Conservation (phyloP, 2,797 vertebrate genomes). For the Chiroxiphia lanceolata region DNA sequence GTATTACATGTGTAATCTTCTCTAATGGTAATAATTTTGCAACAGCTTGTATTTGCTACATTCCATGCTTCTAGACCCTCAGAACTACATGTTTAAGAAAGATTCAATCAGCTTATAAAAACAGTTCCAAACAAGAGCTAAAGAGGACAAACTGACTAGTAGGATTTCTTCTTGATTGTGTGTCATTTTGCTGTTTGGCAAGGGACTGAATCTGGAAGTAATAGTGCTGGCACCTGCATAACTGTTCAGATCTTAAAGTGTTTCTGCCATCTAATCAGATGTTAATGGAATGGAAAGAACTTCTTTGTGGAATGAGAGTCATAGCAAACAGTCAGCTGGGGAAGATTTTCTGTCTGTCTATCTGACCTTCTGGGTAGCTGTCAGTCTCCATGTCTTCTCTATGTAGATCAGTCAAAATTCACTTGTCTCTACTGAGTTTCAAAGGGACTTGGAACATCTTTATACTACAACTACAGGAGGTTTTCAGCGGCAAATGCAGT, state of each 20-base stretch:
- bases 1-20: not conserved
- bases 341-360: not conserved
- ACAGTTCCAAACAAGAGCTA: not conserved
- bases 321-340: not conserved
- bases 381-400: not conserved
- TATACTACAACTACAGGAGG: not conserved
- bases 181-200: not conserved
- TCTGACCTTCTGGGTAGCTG: not conserved
- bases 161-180: not conserved
- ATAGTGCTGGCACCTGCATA: not conserved
- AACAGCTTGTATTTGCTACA: not conserved
- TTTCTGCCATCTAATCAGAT: conserved; percentile 4
- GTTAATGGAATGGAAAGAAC: conserved; percentile 10
- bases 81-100: not conserved
- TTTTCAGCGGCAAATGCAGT: not conserved
- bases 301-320: not conserved
- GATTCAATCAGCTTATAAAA: not conserved
- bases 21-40: not conserved
- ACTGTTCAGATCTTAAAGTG: not conserved
- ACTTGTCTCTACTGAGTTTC: not conserved
- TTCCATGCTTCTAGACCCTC: not conserved
- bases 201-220: not conserved
- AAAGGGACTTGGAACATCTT: not conserved
- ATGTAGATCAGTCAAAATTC: not conserved
- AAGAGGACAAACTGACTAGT: not conserved